Conservation (phyloP, 2,113 vertebrate species). For the Ornithorhynchus anatinus region DNA sequence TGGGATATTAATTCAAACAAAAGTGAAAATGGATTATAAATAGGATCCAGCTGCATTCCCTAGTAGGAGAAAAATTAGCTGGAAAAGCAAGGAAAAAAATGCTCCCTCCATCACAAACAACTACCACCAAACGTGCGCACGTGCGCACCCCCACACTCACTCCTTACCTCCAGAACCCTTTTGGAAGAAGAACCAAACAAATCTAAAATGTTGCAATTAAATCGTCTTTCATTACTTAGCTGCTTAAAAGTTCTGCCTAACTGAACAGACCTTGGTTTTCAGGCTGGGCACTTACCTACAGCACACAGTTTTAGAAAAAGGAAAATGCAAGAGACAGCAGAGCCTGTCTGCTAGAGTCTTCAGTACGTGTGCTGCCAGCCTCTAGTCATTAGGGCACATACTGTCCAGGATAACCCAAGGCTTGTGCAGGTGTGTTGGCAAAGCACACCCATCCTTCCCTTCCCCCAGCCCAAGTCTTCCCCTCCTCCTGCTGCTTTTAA, state of each 20-base stretch:
- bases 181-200: conserved; percentile 37
- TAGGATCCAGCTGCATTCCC: conserved; percentile 66
- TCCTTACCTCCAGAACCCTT: not conserved
- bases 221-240: conserved; percentile 61
- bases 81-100: conserved; percentile 7
- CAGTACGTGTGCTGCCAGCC: conserved; percentile 44
- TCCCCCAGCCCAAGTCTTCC: conserved; percentile 3
- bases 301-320: conserved; percentile 14
- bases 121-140: no score
- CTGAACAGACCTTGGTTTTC: conserved; percentile 56
- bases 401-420: conserved; percentile 56
- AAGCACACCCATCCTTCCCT: conserved; percentile 14
- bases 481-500: conserved; percentile 41
- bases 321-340: conserved; percentile 43
- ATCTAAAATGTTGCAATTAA: conserved; percentile 62
- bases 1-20: conserved; percentile 71
- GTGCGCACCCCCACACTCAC: no score
- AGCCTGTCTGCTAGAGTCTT: conserved; percentile 60
- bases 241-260: conserved; percentile 60
- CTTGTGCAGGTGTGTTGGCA: conserved; percentile 68
- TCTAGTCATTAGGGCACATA: conserved; percentile 61
- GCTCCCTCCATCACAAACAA: no score
- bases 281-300: conserved; percentile 60
- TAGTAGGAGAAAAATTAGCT: conserved; percentile 53
- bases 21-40: conserved; percentile 72